Evolutionary conservation across 37 sponge, comb jelly and placozoan species (phyloP), one percentile per base, ranked within the genome.

Genomic region (Crambe crambe): DNA sequence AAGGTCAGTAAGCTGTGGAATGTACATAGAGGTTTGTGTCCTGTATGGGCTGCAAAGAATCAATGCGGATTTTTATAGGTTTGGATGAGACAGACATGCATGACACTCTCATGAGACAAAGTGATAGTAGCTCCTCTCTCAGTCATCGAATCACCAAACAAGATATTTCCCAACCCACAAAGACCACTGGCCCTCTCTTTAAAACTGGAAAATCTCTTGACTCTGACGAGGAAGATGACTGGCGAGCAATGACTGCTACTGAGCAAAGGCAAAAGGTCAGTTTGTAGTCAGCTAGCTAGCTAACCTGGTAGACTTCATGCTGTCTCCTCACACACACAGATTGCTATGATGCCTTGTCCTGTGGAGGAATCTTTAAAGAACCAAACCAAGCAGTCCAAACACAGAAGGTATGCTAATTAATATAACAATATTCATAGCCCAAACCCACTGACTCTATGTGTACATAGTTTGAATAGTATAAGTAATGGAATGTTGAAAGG

Each of bases 351-450:
- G 21, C 68, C 78, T 27, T 66, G 66, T 20, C 78, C 78, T 40
- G 30, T 36, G 18, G 54, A 35, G 17, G 81, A 71, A 0, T 42
- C 44, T 36, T 18, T 75, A 25, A 47, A 56, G 42, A 42, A 40
- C n/a, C 87, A 87, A 36, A 76, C 87, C 18, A 75, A 80, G n/a
- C 47, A 75, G 57, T 70, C 77, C 37, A 87, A 66, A 42, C 87
- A 87, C 68, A 80, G 87, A 81, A 87, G 77, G 87, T 80, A 59
- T n/a, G 56, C 18, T 17, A 78, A 23, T n/a, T 20, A 40, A 5
- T 41, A 3, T 63, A 57, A 74, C 56, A 1, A 57, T 74, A 74
- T 76, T 76, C 65, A 76, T 76, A 25, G 10, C 23, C 37, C 42
- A 78, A 32, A 78, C 47, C 47, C 66, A 66, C 44, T 34, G 5